Percentiles rank a stretch among this genome's conserved stretches.
phyloP scores from a whole-genome alignment of 35 echinoderm and acorn worm species.

The Lytechinus pictus region DNA sequence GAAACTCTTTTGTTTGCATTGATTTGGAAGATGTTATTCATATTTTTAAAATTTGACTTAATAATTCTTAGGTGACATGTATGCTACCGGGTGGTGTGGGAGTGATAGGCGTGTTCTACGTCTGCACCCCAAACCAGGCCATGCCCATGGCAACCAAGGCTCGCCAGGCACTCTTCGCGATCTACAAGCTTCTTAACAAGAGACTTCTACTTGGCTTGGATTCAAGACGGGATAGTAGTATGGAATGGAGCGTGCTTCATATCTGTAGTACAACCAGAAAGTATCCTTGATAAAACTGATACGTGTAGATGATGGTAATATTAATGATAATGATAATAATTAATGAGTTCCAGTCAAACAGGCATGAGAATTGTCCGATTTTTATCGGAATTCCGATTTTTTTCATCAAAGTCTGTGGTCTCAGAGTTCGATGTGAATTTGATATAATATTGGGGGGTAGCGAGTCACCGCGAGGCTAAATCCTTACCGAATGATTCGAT shows the following conservation, averaged over 20 bases:
- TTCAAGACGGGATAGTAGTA: neutral
- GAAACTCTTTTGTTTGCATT: too few species aligned
- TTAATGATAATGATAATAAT: too few species aligned
- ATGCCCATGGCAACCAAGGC: neutral
- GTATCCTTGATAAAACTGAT: neutral
- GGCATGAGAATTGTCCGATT: too few species aligned
- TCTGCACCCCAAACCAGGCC: neutral
- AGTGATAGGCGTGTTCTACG: constrained; percentile 19
- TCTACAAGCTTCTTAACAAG: constrained; percentile 26
- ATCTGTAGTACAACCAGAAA: constrained; percentile 29
- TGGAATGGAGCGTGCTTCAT: constrained; percentile 10
- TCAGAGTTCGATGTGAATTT: too few species aligned
- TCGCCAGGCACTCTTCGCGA: constrained; percentile 26
- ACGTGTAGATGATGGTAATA: neutral
- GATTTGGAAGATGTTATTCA: too few species aligned
- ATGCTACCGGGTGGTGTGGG: constrained; percentile 9
- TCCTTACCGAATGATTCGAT: too few species aligned
- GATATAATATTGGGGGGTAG: too few species aligned
- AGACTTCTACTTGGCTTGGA: neutral
- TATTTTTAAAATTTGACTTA: too few species aligned
- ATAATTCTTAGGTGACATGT: constrained; percentile 9
- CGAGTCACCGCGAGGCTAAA: too few species aligned
- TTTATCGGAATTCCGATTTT: too few species aligned
- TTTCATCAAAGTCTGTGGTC: too few species aligned
- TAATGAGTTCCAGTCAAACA: too few species aligned